A percentile compares a stretch with the other conserved stretches of the same genome.
phyloP scores from a whole-genome alignment of 2,113 vertebrate genomes.

The Petaurus breviceps region DNA sequence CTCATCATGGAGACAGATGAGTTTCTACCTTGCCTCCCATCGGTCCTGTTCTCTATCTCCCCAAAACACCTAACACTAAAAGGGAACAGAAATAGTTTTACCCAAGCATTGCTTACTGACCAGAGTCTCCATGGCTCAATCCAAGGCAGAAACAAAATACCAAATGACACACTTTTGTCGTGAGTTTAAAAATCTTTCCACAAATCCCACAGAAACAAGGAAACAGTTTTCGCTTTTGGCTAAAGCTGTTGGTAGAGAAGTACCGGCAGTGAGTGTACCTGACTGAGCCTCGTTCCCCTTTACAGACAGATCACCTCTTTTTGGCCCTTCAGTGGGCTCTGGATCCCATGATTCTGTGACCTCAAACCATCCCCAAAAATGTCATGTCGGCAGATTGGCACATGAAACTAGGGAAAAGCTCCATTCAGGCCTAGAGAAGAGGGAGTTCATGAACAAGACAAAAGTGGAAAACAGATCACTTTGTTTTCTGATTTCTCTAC shows the following conservation, averaged over 20 bases:
- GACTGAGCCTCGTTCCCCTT: background rate
- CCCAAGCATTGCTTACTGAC: background rate
- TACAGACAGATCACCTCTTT: background rate
- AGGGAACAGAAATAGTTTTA: background rate
- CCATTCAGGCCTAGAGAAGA: background rate
- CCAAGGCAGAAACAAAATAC: background rate
- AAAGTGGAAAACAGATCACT: background rate
- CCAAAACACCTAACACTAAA: background rate
- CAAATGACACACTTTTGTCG: background rate
- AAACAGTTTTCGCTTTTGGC: background rate
- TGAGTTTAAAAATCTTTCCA: background rate
- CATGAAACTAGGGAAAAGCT: background rate
- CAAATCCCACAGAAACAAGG: background rate
- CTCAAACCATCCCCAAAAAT: background rate
- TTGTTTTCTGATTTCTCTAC: background rate
- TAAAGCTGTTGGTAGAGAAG: background rate
- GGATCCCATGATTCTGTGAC: background rate
- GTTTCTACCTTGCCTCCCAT: background rate
- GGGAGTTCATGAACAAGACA: background rate
- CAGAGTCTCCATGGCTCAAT: background rate
- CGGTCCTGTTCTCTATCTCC: background rate
- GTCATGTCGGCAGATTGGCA: background rate
- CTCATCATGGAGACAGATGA: background rate
- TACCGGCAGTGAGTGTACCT: background rate
- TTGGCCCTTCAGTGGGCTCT: background rate